A percentile compares a stretch with the other conserved stretches of the same genome.
These are phyloP conservation scores for Drosophila rufa DNA, from an alignment of 1,140 invertebrate genomes.

Conservation along the genomic window DNA sequence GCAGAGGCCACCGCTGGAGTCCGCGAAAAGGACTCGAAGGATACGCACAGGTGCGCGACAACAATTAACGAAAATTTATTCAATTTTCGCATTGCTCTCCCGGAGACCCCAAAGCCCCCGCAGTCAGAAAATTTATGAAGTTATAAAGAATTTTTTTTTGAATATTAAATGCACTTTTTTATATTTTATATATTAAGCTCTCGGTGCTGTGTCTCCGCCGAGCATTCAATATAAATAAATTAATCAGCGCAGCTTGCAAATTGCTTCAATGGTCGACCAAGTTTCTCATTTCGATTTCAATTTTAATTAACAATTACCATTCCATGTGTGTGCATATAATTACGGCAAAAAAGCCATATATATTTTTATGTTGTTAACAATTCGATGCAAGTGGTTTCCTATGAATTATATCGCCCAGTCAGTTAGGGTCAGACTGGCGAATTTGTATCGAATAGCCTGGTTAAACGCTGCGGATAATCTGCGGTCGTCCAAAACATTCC, in stretches of 20 bases:
- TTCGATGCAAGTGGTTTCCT: conserved; percentile 19
- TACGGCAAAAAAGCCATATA: conserved; percentile 10
- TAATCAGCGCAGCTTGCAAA: conserved; percentile 41
- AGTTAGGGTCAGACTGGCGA: conserved; percentile 29
- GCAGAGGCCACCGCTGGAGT: conserved; percentile 56
- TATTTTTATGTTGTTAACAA: conserved; percentile 21
- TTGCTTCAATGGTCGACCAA: conserved; percentile 30
- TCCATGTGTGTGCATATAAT: conserved; percentile 25
- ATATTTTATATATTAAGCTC: conserved; percentile 44
- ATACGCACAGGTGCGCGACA: conserved; percentile 67
- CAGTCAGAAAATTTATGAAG: conserved; percentile 24
- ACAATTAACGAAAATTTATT: conserved; percentile 83
- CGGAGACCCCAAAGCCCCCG: neutral
- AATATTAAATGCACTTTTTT: conserved; percentile 63
- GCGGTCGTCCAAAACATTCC: conserved; percentile 34
- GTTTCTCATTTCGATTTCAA: conserved; percentile 47
- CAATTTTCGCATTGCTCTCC: conserved; percentile 58
- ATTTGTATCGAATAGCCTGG: conserved; percentile 15
- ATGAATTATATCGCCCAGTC: conserved; percentile 33
- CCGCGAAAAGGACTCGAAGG: conserved; percentile 41
- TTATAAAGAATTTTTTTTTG: conserved; percentile 50
- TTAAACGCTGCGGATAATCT: conserved; percentile 31
- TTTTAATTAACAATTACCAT: conserved; percentile 53
- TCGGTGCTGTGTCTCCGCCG: conserved; percentile 22
- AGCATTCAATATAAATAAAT: conserved; percentile 62